Evolutionary conservation across 2,113 vertebrate genomes (phyloP).

Genomic region (Microcebus jonahi): DNA sequence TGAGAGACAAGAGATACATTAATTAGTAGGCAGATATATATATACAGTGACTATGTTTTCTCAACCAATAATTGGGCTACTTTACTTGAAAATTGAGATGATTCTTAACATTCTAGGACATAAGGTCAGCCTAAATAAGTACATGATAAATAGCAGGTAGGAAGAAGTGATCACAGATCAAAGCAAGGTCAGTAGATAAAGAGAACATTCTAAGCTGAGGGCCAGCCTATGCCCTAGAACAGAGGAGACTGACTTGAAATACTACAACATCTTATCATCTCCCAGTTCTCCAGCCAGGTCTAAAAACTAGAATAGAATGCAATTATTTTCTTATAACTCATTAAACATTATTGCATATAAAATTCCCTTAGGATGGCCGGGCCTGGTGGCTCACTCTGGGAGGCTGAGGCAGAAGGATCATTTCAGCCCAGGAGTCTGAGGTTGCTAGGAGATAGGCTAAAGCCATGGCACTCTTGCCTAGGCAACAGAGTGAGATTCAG

Average conservation of each 20-base stretch:
- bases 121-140: background rate
- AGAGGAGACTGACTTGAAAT: background rate
- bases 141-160: background rate
- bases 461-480: too few relatives aligned
- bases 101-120: background rate
- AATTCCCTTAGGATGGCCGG: background rate
- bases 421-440: too few relatives aligned
- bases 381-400: too few relatives aligned
- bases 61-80: background rate
- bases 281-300: background rate
- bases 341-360: background rate
- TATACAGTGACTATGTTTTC: background rate
- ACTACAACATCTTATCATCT: rapidly evolving
- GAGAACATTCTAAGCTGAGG: background rate
- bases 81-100: background rate
- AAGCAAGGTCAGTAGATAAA: background rate
- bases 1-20: background rate
- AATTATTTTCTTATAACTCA: background rate
- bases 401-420: too few relatives aligned
- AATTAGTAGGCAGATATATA: background rate
- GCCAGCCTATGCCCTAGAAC: background rate
- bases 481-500: too few relatives aligned
- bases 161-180: background rate
- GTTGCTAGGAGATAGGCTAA: too few relatives aligned
- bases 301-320: background rate